phyloP scores from a whole-genome alignment of 2,113 vertebrate species.

The Pelodiscus sinensis region DNA sequence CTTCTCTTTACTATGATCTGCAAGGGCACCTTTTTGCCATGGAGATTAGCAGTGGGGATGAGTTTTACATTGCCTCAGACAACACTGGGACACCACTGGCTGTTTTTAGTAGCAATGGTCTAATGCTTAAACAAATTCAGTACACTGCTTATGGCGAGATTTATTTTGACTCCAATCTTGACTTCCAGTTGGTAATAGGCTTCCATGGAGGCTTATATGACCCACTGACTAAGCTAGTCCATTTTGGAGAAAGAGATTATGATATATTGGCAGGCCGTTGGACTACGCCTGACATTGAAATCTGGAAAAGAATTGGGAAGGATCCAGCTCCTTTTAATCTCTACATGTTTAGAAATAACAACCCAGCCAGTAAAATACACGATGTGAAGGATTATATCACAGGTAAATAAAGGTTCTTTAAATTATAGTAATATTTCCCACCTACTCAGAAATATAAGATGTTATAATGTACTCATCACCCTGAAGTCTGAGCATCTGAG shows the following conservation, averaged over 20 bases:
- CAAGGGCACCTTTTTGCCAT: constrained; percentile 98
- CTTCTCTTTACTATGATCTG: constrained; percentile 96
- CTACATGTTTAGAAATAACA: constrained; percentile 99
- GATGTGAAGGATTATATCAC: constrained; percentile 95
- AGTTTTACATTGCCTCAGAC: constrained; percentile 97
- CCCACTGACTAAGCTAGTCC: constrained; percentile 93
- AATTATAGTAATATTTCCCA: not conserved
- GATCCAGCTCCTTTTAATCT: constrained; percentile 96
- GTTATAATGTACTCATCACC: not conserved
- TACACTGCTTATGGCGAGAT: constrained; percentile 97
- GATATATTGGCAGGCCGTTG: constrained; percentile 96
- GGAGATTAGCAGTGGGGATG: constrained; percentile 97
- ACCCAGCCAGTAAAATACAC: constrained; percentile 96
- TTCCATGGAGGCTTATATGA: constrained; percentile 97
- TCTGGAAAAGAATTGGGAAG: constrained; percentile 90
- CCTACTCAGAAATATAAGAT: not conserved
- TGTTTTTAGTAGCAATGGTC: constrained; percentile 95
- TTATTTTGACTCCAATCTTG: constrained; percentile 97
- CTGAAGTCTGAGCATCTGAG: not conserved
- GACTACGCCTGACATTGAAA: constrained; percentile 93
- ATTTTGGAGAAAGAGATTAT: constrained; percentile 96
- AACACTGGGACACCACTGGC: constrained; percentile 95
- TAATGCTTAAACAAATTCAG: constrained; percentile 96
- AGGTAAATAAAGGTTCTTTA: constrained; percentile 80
- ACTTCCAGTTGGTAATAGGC: constrained; percentile 96